These are phyloP conservation scores for Gerris buenoi DNA, from an alignment of 1,140 invertebrate genomes.

Conservation along the genomic window DNA sequence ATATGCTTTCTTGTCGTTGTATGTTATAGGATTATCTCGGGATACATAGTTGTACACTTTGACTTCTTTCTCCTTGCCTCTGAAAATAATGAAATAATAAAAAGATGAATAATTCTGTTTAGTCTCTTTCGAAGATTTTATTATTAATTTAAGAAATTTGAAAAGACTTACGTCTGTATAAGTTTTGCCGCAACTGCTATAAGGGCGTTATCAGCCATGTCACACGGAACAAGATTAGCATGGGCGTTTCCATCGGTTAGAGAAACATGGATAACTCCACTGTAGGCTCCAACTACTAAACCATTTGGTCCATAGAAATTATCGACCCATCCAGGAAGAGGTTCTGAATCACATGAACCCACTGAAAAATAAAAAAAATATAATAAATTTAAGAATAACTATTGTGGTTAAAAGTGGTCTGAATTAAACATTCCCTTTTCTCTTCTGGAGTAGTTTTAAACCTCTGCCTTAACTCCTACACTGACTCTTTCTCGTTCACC, in stretches of 20 bases:
- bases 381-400: no score
- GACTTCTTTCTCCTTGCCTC: slow-evolving; percentile 5
- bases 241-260: slow-evolving; percentile 27
- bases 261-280: slow-evolving; percentile 50
- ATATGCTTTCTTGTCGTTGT: slow-evolving; percentile 36
- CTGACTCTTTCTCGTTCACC: no score
- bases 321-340: slow-evolving; percentile 63
- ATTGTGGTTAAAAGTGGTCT: no score
- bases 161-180: slow-evolving; percentile 12
- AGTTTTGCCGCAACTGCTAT: slow-evolving; percentile 46
- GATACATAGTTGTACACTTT: slow-evolving; percentile 42
- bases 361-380: slow-evolving; percentile 36
- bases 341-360: slow-evolving; percentile 65
- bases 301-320: slow-evolving; percentile 70
- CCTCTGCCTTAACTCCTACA: no score
- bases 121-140: no score
- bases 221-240: slow-evolving; percentile 76
- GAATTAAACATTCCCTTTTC: no score
- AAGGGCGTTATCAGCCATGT: slow-evolving; percentile 68
- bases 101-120: no score
- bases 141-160: no score
- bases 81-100: no score
- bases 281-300: slow-evolving; percentile 37
- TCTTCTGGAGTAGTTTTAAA: no score
- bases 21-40: slow-evolving; percentile 39